Evolutionary conservation across 1,140 invertebrate genomes (phyloP), one percentile per base, ranked within the genome.

Genomic region (Drosophila nannoptera): DNA sequence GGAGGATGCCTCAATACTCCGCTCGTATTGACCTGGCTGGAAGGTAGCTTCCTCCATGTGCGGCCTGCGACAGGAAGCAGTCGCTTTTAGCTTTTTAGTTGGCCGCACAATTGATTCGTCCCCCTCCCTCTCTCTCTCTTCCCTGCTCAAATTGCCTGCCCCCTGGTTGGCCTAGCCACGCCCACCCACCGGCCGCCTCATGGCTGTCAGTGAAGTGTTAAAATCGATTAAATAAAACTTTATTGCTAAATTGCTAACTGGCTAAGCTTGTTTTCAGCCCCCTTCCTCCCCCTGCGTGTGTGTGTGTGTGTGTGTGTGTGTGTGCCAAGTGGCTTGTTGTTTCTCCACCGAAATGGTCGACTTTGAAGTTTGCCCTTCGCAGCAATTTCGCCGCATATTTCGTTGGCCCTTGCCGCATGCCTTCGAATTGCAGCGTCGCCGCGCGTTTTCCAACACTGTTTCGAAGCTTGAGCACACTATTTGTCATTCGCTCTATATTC

Each of bases 191-290:
- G 5, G 1, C 31, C 8, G n/a, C 11, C 50, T 62, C 45, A 14
- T 56, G 53, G 69, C 58, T 77, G 38, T 62, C 81, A 81, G 70
- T 84, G 77, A 86, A 86, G 81, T 86, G 82, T 86, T 86, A 81
- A 86, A 86, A 86, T 86, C 81, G 81, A 86, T 86, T 86, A 73
- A 86, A 81, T 77, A 86, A 81, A 86, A 77, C 64, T 86, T 86
- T 86, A 86, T 86, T 81, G 81, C 81, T 86, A 80, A 84, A 84
- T 86, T 84, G 70, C 81, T 68, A 86, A 86, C 81, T 86, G 81
- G 74, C 77, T 72, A 69, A 70, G 66, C 64, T 64, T 36, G 32
- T 56, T 62, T 32, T 29, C 31, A 5, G 0, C 36, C 38, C 8
- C 14, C 31, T 3, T 12, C 4, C 35, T 42, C 22, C 35, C 50